Base-by-base conservation (phyloP, 2,888 invertebrate genomes). In the Lasioglossum vierecki region DNA sequence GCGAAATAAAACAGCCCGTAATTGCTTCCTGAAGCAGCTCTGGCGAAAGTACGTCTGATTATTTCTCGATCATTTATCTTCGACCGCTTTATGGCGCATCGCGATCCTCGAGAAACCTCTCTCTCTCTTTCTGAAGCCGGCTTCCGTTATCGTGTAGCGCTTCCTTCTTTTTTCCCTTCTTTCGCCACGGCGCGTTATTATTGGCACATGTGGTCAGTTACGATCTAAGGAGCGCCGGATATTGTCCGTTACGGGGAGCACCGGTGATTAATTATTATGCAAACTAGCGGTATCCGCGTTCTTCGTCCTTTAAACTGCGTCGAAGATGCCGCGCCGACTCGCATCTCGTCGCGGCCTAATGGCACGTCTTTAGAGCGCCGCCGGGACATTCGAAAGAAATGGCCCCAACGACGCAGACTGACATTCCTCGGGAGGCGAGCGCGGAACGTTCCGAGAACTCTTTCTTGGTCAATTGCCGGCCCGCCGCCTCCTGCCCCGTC, bases 181-280 rank as follows among this genome's bases (percentile, higher is more conserved):
- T 18, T 35, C 66, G 63, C 26, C 30, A 15, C 30, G 22, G 9
- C 39, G 46, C 41, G 76, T 79, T 81, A 81, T 88, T 90, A 88
- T 88, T 84, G 83, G 84, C 88, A 82, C 82, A 75, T 46, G 76
- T 68, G 74, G 76, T 66, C 77, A 71, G 86, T 80, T 81, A 83
- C 84, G 74, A 89, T 87, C 82, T 82, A 88, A 76, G 80, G 82
- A 87, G 86, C 87, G 89, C 84, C 92, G 93, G 93, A 93, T 93
- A 93, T 93, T 91, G 92, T 92, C 93, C 93, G 93, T 93, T 94
- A 93, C 90, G 90, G 88, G 88, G 91, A 93, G 90, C 91, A 91
- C 89, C 90, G 83, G 85, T 88, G 89, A 92, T 93, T 94, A 94
- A 94, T 93, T 93, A 93, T 93, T 93, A 94, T 93, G 93, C 92